Evolutionary conservation across 2,797 vertebrate genomes (phyloP), one percentile per base, ranked within the genome.

Genomic region (Falco columbarius): DNA sequence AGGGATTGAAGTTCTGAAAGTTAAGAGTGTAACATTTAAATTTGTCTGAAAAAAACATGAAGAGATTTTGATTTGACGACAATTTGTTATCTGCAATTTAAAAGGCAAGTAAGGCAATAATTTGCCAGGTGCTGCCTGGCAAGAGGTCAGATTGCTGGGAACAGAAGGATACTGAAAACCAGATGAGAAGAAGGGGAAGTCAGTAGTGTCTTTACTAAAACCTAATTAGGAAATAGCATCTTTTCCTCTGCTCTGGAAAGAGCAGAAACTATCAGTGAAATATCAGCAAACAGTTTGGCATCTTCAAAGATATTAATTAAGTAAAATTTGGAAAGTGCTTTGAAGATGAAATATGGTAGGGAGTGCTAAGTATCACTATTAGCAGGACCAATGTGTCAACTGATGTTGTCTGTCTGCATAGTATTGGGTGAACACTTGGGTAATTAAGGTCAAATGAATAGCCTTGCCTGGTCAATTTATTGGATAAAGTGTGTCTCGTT

Each of bases 261-360:
- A 95, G 77, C 63, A 94, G 90, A 95, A 93, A 83, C 88, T 91
- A 94, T 95, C 96, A 90, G 95, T 97, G 96, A 97, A 96, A 97
- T 97, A 97, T 97, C 93, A 96, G 81, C 97, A 96, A 96, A 97
- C 97, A 95, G 93, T 97, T 93, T 93, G 93, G 89, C 82, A 90
- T 97, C 96, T 97, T 96, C 94, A 96, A 95, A 97, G 95, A 96
- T 96, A 96, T 95, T 92, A 97, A 96, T 97, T 97, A 97, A 94
- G 82, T 96, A 94, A 97, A 97, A 97, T 96, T 96, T 97, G 89
- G 95, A 97, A 97, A 97, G 96, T 97, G 95, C 97, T 97, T 97
- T 97, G 97, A 97, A 97, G 96, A 97, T 95, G 91, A 97, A 93
- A 95, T 96, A 96, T 95, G 79, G 81, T 59, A 77, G 75, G 91